These are phyloP conservation scores for Eugnorisma glareosa DNA, from an alignment of 2,888 invertebrate genomes.

Conservation along the genomic window DNA sequence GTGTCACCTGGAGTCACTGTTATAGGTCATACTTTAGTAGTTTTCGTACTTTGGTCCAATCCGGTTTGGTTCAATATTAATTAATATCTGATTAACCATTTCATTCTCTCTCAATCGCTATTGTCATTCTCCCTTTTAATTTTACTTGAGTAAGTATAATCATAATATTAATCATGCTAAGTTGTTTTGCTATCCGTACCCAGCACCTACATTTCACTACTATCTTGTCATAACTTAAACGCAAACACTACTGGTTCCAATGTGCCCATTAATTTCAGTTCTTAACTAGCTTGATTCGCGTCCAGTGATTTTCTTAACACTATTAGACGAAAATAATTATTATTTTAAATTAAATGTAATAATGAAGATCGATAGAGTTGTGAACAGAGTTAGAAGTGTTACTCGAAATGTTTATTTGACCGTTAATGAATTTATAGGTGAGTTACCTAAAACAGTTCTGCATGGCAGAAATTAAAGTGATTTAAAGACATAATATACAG, in stretches of 20 bases:
- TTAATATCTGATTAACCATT: neutral
- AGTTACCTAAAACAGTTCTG: constrained; percentile 10
- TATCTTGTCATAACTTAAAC: constrained; percentile 56
- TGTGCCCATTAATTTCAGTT: constrained; percentile 46
- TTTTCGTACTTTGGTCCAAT: too few species aligned
- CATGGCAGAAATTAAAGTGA: neutral
- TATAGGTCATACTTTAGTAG: too few species aligned
- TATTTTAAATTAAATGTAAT: constrained; percentile 22
- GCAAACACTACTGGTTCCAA: constrained; percentile 50
- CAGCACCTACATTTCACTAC: constrained; percentile 53
- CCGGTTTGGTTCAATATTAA: too few species aligned
- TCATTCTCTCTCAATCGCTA: neutral
- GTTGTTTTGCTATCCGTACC: constrained; percentile 47
- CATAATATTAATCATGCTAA: neutral
- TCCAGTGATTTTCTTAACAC: neutral
- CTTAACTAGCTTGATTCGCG: neutral
- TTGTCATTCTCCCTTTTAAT: neutral
- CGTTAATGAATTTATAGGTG: constrained; percentile 62
- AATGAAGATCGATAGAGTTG: constrained; percentile 54
- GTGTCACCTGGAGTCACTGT: too few species aligned
- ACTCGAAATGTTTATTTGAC: constrained; percentile 60
- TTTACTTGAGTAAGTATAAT: constrained; percentile 1
- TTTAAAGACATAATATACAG: too few species aligned
- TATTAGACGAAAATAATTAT: neutral
- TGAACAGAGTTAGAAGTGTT: constrained; percentile 52